Percentiles rank a stretch among this genome's conserved stretches.
Conservation (phyloP, 2,113 vertebrate genomes). For the Scolopax mira region DNA sequence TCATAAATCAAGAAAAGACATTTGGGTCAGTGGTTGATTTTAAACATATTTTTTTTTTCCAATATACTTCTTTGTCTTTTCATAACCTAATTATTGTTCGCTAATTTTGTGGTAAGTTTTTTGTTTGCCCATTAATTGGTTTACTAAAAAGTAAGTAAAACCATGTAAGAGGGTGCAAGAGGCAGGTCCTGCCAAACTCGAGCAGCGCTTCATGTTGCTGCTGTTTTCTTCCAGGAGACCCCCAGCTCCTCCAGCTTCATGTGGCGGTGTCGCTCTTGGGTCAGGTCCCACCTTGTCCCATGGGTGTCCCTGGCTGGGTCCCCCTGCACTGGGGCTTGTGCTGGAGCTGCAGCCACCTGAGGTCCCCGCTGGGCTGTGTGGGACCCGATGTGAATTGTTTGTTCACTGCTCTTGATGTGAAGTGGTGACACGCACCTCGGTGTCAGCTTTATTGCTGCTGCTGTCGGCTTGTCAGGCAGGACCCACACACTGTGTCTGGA, state of each 20-base stretch:
- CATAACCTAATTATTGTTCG: background rate
- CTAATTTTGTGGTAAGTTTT: background rate
- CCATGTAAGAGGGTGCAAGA: background rate
- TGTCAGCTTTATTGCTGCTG: background rate
- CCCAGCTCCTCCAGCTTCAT: background rate
- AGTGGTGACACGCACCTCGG: background rate
- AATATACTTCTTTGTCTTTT: background rate
- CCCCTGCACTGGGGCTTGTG: fast-evolving
- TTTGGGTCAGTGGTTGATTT: background rate
- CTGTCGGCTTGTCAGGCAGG: background rate
- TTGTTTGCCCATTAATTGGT: background rate
- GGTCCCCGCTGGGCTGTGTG: background rate
- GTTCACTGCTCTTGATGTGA: background rate
- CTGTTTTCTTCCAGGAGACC: background rate
- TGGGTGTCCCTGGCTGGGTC: background rate
- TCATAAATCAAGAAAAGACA: background rate
- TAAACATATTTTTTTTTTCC: background rate
- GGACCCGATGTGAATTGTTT: fast-evolving
- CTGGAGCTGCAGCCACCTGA: background rate
- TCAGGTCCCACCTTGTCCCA: background rate
- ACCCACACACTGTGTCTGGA: background rate
- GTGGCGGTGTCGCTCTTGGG: fast-evolving
- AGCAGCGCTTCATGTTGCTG: background rate
- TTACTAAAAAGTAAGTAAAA: background rate
- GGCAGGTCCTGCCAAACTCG: background rate